Conservation (phyloP, 2,113 vertebrate species). For the Fulica atra region DNA sequence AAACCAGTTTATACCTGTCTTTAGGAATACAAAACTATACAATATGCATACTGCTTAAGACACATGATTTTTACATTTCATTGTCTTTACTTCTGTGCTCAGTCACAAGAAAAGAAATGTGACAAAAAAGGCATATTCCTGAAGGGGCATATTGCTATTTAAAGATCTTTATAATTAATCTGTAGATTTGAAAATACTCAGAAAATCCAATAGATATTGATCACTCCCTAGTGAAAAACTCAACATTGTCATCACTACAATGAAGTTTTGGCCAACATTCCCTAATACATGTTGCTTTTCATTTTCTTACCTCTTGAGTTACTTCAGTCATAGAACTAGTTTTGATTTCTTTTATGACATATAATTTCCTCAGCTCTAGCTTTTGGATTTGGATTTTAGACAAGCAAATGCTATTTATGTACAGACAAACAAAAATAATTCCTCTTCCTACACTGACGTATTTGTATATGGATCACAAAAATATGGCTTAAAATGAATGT, state of each 20-base stretch:
- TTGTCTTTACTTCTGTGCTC: not conserved
- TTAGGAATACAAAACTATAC: not conserved
- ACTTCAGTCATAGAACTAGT: not conserved
- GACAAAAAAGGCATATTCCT: not conserved
- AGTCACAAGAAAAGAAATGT: not conserved
- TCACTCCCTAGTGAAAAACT: not conserved
- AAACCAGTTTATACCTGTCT: not conserved
- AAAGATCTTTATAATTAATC: not conserved
- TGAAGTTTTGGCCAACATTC: not conserved
- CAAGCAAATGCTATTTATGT: not conserved
- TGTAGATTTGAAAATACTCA: not conserved
- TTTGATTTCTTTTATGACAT: not conserved
- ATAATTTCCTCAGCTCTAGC: not conserved
- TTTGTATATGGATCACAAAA: not conserved
- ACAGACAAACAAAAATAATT: not conserved
- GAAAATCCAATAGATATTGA: not conserved
- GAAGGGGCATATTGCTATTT: not conserved
- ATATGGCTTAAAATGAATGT: not conserved
- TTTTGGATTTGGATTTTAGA: not conserved
- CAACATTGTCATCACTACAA: not conserved
- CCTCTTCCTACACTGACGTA: not conserved
- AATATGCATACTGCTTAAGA: not conserved
- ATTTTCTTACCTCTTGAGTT: not conserved
- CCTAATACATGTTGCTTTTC: not conserved
- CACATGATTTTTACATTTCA: not conserved